A percentile compares a stretch with the other conserved stretches of the same genome.
These are phyloP conservation scores for Lutjanus erythropterus DNA, from an alignment of 2,113 vertebrate genomes.

Conservation along the genomic window DNA sequence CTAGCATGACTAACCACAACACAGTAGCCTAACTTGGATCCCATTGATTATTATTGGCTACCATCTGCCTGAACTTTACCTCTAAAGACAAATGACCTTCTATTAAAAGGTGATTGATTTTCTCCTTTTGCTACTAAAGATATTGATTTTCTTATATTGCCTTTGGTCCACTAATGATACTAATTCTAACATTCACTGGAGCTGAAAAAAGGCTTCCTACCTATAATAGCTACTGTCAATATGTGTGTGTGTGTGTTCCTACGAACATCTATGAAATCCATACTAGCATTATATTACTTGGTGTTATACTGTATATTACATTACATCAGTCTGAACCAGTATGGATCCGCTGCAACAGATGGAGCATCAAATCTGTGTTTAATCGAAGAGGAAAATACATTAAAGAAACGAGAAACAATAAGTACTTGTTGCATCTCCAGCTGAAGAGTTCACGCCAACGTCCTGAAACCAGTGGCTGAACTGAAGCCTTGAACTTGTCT, in stretches of 20 bases:
- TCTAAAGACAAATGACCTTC: conserved; percentile 75
- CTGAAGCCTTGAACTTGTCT: background rate
- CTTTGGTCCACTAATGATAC: conserved; percentile 72
- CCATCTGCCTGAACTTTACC: conserved; percentile 55
- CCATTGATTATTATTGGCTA: conserved; percentile 36
- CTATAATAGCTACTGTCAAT: conserved; percentile 58
- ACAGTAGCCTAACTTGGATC: conserved; percentile 24
- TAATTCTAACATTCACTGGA: conserved; percentile 78
- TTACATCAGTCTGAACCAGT: conserved; percentile 8
- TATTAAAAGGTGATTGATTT: conserved; percentile 78
- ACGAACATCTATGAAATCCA: conserved; percentile 43
- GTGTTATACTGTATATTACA: conserved; percentile 7
- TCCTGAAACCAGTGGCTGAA: background rate
- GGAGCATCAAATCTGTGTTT: conserved; percentile 2
- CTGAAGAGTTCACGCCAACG: background rate
- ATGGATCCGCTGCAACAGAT: conserved; percentile 10
- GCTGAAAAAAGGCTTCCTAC: conserved; percentile 70
- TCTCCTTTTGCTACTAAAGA: conserved; percentile 65
- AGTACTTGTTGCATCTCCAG: background rate
- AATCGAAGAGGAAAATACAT: conserved; percentile 16
- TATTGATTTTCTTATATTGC: conserved; percentile 74
- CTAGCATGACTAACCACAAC: conserved; percentile 20
- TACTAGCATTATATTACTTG: conserved; percentile 37
- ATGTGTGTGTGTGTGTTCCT: conserved; percentile 21
- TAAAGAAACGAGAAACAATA: background rate